These are phyloP conservation scores for Halictus rubicundus DNA, from an alignment of 1,140 invertebrate species.

Conservation along the genomic window DNA sequence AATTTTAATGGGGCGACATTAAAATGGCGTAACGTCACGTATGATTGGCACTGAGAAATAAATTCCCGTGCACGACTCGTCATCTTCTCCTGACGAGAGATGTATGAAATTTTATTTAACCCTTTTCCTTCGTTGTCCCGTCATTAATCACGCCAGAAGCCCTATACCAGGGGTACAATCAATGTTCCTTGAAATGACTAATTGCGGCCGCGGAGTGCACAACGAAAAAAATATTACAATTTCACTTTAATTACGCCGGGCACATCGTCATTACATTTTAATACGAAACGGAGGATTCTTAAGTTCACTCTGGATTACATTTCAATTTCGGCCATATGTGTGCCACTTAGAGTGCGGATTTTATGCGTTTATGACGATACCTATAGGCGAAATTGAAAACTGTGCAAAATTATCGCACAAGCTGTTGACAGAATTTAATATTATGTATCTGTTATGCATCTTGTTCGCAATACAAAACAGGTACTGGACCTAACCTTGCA, in stretches of 20 bases:
- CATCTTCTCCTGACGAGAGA: constrained; percentile 46
- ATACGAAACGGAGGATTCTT: neutral
- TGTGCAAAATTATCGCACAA: too few relatives aligned
- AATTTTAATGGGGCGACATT: constrained; percentile 42
- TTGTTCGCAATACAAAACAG: neutral
- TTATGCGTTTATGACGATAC: too few relatives aligned
- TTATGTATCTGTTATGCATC: too few relatives aligned
- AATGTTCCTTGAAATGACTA: constrained; percentile 54
- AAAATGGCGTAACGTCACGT: constrained; percentile 49
- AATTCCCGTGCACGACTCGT: constrained; percentile 42
- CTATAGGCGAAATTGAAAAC: too few relatives aligned
- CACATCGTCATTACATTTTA: neutral
- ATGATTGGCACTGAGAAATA: constrained; percentile 33
- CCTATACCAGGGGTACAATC: constrained; percentile 45
- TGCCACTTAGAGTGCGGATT: too few relatives aligned
- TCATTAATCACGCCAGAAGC: constrained; percentile 56
- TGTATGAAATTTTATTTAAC: constrained; percentile 57
- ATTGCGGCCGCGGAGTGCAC: constrained; percentile 9
- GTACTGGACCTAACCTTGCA: neutral
- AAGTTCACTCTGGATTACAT: too few relatives aligned
- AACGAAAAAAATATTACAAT: constrained; percentile 25
- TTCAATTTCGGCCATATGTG: too few relatives aligned
- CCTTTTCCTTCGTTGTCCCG: constrained; percentile 3
- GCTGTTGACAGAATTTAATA: too few relatives aligned
- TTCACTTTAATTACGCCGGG: constrained; percentile 42